These are phyloP conservation scores for Pseudocheirus occidentalis DNA, from an alignment of 2,797 vertebrate species.

Conservation along the genomic window DNA sequence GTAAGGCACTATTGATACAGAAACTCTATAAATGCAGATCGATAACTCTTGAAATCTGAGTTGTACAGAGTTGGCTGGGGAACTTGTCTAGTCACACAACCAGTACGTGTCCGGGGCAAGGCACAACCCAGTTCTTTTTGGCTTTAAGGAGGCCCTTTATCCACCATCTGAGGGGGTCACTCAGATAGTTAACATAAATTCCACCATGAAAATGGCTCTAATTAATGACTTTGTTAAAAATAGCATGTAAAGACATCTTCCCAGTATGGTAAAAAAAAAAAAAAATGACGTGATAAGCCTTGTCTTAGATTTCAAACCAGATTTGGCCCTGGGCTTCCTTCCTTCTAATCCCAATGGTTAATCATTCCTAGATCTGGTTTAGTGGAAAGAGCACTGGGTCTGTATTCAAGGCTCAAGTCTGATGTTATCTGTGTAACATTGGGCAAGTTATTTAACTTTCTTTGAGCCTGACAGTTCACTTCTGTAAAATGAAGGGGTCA, in stretches of 20 bases:
- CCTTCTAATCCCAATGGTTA: neutral
- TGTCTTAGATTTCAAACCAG: neutral
- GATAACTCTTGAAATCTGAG: neutral
- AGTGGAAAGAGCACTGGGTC: neutral
- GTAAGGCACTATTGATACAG: neutral
- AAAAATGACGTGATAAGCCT: neutral
- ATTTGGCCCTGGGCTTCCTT: neutral
- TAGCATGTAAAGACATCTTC: neutral
- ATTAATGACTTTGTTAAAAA: neutral
- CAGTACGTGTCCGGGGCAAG: neutral
- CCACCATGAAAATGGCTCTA: neutral
- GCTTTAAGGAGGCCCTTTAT: neutral
- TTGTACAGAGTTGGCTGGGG: neutral
- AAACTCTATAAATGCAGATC: neutral
- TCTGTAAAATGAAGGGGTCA: neutral
- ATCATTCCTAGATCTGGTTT: neutral
- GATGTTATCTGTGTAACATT: neutral
- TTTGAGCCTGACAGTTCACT: neutral
- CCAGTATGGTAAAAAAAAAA: neutral
- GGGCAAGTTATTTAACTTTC: neutral
- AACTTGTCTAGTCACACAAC: neutral
- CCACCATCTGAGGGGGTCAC: neutral
- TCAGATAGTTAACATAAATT: neutral
- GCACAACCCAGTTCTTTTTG: neutral
- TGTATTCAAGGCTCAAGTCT: neutral